phyloP scores from a whole-genome alignment of 2,797 vertebrate species.

The Sciurus vulgaris region DNA sequence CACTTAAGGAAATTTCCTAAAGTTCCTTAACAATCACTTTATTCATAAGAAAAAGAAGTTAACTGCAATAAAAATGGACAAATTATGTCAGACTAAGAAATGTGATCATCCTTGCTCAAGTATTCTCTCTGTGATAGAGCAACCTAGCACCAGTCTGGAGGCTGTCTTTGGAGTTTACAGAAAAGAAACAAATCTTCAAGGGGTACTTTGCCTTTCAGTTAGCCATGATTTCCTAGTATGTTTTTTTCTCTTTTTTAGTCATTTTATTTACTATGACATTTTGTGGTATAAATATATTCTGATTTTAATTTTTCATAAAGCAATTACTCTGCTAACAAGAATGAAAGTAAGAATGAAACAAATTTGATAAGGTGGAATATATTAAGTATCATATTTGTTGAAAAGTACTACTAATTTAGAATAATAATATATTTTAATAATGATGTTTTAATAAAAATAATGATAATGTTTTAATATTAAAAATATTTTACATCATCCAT shows the following conservation, averaged over 20 bases:
- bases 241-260: constrained; percentile 69
- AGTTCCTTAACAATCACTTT: not conserved
- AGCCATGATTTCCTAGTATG: not conserved
- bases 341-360: constrained; percentile 82
- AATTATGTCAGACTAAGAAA: not conserved
- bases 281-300: constrained; percentile 79
- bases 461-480: not conserved
- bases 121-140: not conserved
- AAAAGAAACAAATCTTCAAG: not conserved
- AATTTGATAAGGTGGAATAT: constrained; percentile 79
- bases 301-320: constrained; percentile 73
- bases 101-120: not conserved
- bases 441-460: not conserved
- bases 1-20: not conserved
- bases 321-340: constrained; percentile 75
- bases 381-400: constrained; percentile 69
- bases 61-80: not conserved
- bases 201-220: not conserved
- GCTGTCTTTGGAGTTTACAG: too few species aligned
- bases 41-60: not conserved
- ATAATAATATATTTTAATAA: not conserved
- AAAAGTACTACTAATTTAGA: not conserved
- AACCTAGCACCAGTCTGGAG: too few species aligned
- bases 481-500: not conserved
- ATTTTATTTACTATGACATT: constrained; percentile 77